These are phyloP conservation scores for Xylocopa sonorina DNA, from an alignment of 1,140 invertebrate genomes.

Conservation along the genomic window DNA sequence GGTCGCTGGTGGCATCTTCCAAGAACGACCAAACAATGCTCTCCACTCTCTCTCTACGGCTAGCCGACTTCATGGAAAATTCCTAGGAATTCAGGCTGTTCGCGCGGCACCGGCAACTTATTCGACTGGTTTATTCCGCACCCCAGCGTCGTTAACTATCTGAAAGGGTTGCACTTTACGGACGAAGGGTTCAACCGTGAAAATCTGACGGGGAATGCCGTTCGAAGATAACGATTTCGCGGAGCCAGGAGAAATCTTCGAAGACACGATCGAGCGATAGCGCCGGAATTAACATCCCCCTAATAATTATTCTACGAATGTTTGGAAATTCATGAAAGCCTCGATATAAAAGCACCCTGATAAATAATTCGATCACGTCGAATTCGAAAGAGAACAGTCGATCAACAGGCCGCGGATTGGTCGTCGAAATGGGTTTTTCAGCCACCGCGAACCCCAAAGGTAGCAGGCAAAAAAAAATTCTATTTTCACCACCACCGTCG, in stretches of 20 bases:
- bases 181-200: background rate
- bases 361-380: slow-evolving; percentile 24
- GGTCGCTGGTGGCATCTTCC: slow-evolving; percentile 22
- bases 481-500: too few species aligned
- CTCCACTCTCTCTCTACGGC: slow-evolving; percentile 1
- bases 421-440: background rate
- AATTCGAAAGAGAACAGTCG: slow-evolving; percentile 6
- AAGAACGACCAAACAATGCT: slow-evolving; percentile 60
- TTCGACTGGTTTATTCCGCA: background rate
- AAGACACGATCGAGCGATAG: too few species aligned
- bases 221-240: background rate
- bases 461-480: too few species aligned
- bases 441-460: too few species aligned
- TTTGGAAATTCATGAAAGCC: slow-evolving; percentile 24
- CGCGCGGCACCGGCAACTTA: too few species aligned
- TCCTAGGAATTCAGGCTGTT: slow-evolving; percentile 3
- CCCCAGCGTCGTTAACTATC: background rate
- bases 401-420: background rate
- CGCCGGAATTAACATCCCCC: too few species aligned
- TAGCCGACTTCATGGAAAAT: slow-evolving; percentile 12
- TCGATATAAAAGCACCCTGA: background rate
- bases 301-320: slow-evolving; percentile 40
- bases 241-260: background rate
- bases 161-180: background rate
- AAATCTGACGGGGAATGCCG: background rate